Evolutionary conservation across 2,888 invertebrate genomes (phyloP), one percentile per base, ranked within the genome.

Genomic region (Galerucella nymphaeae): DNA sequence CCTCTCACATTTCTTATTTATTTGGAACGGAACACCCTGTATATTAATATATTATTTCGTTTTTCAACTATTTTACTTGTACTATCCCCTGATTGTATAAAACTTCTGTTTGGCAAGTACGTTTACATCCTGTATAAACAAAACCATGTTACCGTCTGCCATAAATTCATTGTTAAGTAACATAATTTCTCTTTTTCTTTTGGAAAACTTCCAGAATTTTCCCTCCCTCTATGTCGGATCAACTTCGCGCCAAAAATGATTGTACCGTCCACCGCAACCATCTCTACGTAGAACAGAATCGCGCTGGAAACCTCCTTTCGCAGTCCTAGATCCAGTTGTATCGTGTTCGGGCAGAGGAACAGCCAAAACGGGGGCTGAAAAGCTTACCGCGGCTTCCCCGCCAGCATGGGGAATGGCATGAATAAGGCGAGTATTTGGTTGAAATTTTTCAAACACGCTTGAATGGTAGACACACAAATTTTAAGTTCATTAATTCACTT

Each of bases 321-420:
- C 67, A 67, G 71, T 64, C 69, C 55, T 65, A 72, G 66, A 64
- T 64, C 62, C 66, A 76, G 76, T 76, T 58, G 63, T 66, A 69
- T 64, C 74, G 76, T 72, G 76, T 73, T 59, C 69, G 71, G 66
- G 67, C 70, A 70, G 70, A 67, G 69, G 76, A 48, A 57, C 58
- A 68, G 67, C 70, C 71, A 48, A 70, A 71, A 72, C 64, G 72
- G 72, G 72, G 69, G 64, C 72, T 72, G 65, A 63, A 61, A 66
- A 72, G 74, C 66, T 70, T 57, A 65, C 72, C 71, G 76, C 70
- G 74, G 71, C 72, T 72, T 20, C 74, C 72, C 72, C 71, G 72
- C 70, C 62, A 76, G 59, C 73, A 92, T 95, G 94, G 95, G 95
- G 88, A 94, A 95, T 92, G 95, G 95, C 88, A 95, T 95, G 95